Percentiles rank a stretch among this genome's conserved stretches.
Conservation (phyloP, 2,797 vertebrate genomes). For the Toxotes lorentzi region DNA sequence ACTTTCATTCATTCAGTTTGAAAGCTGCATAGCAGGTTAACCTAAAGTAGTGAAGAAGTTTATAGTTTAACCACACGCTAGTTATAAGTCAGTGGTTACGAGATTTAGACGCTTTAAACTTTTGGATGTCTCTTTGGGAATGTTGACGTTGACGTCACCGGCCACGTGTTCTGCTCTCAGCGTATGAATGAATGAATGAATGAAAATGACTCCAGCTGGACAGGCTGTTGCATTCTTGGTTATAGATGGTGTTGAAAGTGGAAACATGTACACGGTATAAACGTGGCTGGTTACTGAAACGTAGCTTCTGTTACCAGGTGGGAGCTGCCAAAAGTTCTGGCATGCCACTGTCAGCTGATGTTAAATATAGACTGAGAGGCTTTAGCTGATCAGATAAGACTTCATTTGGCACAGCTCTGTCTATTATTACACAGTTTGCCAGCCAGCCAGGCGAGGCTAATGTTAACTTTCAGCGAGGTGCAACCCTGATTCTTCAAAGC, state of each 20-base stretch:
- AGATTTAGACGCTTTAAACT: neutral
- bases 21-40: neutral
- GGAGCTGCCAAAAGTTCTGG: neutral
- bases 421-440: constrained; percentile 52
- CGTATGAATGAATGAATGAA: neutral
- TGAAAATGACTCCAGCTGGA: neutral
- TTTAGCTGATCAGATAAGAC: constrained; percentile 55
- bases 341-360: constrained; percentile 28
- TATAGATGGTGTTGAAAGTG: neutral
- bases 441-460: neutral
- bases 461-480: neutral
- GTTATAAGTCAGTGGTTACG: neutral
- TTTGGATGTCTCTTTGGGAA: constrained; percentile 11
- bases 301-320: neutral
- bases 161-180: constrained; percentile 5
- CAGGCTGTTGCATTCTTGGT: neutral
- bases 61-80: neutral
- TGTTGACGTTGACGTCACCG: constrained; percentile 54
- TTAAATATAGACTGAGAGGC: constrained; percentile 67
- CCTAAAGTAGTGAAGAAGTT: neutral
- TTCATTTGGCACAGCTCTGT: constrained; percentile 20
- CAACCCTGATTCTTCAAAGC: constrained; percentile 24
- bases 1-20: constrained; percentile 35
- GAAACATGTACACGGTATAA: neutral
- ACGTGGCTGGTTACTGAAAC: neutral